Evolutionary conservation across 2,888 invertebrate species (phyloP), one percentile per base, ranked within the genome.

Genomic region (Drosophila histrio): DNA sequence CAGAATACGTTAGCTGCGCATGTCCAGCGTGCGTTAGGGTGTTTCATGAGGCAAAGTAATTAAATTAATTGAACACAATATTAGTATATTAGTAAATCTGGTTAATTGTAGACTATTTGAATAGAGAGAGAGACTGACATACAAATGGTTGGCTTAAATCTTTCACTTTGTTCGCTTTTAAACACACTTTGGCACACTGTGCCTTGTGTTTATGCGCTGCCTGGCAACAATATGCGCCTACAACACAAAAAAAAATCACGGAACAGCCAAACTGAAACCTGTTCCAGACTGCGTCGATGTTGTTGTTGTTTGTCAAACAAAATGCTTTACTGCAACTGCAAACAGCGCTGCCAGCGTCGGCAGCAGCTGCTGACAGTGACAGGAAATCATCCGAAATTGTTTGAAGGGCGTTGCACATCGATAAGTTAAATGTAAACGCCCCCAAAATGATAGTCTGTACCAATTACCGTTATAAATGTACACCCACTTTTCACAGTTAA

Each of bases 221-320:
- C 30, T 72, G 61, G 72, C 71, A 71, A 71, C 71, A 71, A 44
- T 30, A 21, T 26, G 49, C 72, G 36, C 54, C 54, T 66, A 61
- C 66, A 67, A 62, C 46, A 62, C 49, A 50, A 50, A 68, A 69
- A n/a, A n/a, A n/a, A n/a, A 54, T 39, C 46, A 30, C 46, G 13
- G 8, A 43, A 17, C 58, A 26, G 13, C 8, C 49, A 46, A 44
- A 58, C 17, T 4, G 39, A 64, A 64, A 71, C 63, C 75, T 71
- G 67, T 62, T 64, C 39, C 24, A 38, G 34, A n/a, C 43, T 28
- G 30, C 47, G 24, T 24, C 15, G 34, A 17, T 67, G 44, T 61
- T 69, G 56, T 61, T 69, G 56, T 72, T 82, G 67, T 70, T 80
- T 81, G 65, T 26, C 62, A 81, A 77, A 80, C 84, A 84, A 72